Conservation (phyloP, 2,113 vertebrate genomes). For the Nyctereutes procyonoides region DNA sequence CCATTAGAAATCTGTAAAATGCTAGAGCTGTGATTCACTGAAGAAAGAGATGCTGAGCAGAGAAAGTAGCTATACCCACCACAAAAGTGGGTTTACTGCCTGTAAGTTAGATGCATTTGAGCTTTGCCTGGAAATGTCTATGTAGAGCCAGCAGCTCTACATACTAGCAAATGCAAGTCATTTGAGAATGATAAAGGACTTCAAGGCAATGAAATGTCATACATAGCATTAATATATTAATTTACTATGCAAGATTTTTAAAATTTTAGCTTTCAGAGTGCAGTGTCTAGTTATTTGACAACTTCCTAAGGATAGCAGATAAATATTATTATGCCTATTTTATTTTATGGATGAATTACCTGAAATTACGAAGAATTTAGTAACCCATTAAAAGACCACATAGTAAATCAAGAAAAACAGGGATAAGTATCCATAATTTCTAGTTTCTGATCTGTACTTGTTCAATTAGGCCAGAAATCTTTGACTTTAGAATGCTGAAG, state of each 20-base stretch:
- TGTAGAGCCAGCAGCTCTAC: background rate
- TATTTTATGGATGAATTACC: conserved; percentile 12
- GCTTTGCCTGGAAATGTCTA: background rate
- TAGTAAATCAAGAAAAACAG: background rate
- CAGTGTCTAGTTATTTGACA: background rate
- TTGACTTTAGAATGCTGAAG: conserved; percentile 43
- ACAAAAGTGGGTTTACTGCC: background rate
- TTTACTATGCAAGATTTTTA: background rate
- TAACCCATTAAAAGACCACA: background rate
- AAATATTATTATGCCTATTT: conserved; percentile 11
- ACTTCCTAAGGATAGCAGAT: background rate
- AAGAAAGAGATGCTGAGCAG: background rate
- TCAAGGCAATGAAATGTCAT: background rate
- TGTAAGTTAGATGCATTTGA: background rate
- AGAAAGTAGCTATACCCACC: background rate
- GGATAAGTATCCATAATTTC: background rate
- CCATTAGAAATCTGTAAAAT: background rate
- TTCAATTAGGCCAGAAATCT: background rate
- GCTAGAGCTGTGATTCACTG: background rate
- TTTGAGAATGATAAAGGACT: background rate
- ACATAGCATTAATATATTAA: background rate
- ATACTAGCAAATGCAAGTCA: background rate
- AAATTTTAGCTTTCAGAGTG: background rate
- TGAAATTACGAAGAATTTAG: conserved; percentile 21
- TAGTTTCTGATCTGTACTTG: background rate